Percentiles rank a stretch among this genome's conserved stretches.
phyloP scores from a whole-genome alignment of 2,888 invertebrate genomes.

The Morpho helenor region DNA sequence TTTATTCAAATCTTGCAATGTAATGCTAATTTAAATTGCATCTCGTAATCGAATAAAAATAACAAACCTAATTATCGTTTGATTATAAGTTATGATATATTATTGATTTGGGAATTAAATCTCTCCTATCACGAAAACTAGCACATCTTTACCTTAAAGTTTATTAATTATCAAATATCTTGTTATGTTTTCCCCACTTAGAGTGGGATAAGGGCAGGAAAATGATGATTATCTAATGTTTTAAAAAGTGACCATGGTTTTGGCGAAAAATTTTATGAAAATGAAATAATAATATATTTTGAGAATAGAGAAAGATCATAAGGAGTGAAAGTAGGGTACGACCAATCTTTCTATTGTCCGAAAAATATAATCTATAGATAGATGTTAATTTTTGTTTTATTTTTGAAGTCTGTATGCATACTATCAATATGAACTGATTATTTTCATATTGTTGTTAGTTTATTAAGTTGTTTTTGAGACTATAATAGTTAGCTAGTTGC shows the following conservation, averaged over 20 bases:
- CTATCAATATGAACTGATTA: no score
- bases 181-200: no score
- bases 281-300: background rate
- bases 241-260: background rate
- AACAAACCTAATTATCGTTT: background rate
- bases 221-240: background rate
- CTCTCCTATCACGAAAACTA: background rate
- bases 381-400: conserved; percentile 6
- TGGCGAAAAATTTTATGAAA: background rate
- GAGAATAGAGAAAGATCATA: conserved; percentile 3
- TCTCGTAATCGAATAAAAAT: background rate
- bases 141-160: background rate
- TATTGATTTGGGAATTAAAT: no score
- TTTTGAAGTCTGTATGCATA: background rate
- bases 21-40: conserved; percentile 7
- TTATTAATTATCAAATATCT: no score
- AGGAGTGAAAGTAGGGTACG: conserved; percentile 8
- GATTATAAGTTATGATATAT: no score
- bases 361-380: conserved; percentile 3
- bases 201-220: no score
- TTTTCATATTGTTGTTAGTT: no score
- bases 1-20: conserved; percentile 1
- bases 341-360: conserved; percentile 3
- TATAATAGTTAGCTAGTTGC: no score
- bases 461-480: no score